These are phyloP conservation scores for Vidua chalybeata DNA, from an alignment of 2,113 vertebrate genomes.

Conservation along the genomic window DNA sequence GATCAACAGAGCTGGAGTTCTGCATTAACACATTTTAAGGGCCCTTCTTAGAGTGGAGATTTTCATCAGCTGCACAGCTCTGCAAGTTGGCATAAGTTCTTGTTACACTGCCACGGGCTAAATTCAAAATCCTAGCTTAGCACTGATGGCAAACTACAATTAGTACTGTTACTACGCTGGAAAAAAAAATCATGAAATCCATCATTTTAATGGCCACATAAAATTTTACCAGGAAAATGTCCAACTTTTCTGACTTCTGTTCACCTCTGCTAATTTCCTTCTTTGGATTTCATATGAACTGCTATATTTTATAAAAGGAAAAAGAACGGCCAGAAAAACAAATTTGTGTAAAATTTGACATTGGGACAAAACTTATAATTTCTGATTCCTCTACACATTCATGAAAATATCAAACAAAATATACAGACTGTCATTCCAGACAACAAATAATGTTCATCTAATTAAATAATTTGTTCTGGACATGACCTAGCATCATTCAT, in stretches of 20 bases:
- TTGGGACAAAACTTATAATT: not conserved
- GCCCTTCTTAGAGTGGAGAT: not conserved
- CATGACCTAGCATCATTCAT: not conserved
- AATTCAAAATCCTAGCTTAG: slow-evolving; percentile 8
- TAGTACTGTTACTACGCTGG: not conserved
- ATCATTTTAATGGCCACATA: not conserved
- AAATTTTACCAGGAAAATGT: not conserved
- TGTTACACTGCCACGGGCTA: not conserved
- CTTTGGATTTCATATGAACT: not conserved
- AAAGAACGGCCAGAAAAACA: not conserved
- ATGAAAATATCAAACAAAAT: not conserved
- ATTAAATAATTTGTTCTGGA: not conserved
- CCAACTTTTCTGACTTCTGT: not conserved
- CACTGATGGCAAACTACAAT: not conserved
- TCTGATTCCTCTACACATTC: not conserved
- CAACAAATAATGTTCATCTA: not conserved
- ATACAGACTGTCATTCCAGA: not conserved
- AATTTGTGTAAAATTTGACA: not conserved
- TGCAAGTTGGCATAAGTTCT: slow-evolving; percentile 30
- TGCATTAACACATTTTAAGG: not conserved
- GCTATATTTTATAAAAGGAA: not conserved
- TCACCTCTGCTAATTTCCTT: not conserved
- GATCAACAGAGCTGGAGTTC: not conserved
- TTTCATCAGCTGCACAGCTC: slow-evolving; percentile 19
- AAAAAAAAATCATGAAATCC: not conserved